Base-by-base conservation (phyloP, 1,140 invertebrate genomes). In the Scaptodrosophila lebanonensis region DNA sequence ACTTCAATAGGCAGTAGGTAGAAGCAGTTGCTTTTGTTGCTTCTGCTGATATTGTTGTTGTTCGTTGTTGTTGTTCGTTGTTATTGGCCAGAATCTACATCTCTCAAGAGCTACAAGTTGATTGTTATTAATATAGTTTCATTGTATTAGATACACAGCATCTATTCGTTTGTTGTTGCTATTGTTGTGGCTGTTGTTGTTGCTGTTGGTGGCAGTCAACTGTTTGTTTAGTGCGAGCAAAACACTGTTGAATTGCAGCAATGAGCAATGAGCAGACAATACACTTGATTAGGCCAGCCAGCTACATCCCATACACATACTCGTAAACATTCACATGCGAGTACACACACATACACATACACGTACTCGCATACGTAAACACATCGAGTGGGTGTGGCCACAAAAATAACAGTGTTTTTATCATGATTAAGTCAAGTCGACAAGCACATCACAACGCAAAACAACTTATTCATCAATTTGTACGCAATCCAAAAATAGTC, bases 401-500 rank as follows among this genome's bases (percentile, higher is more conserved):
- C 15, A 40, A 56, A 25, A 3, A 25, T 4, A 8, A 3, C 3
- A 25, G 22, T 4, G 22, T 62, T 66, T 53, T 62, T 61, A 66
- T 66, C 64, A 66, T 58, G 64, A 66, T 66, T 63, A 63, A 59
- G 64, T 48, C 22, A 47, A 63, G 63, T 63, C 59, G 60, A 65
- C 48, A 48, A 65, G 44, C 39, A 44, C 32, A 56, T 29, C 36
- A 39, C 15, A 38, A 32, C 20, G 42, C 30, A 52, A 58, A 63
- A 63, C 60, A 63, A 66, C 60, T 66, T 66, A 66, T 66, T 63
- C 64, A 66, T 66, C 64, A 66, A 66, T 66, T 66, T 66, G 64
- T 63, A 52, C 39, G 64, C 49, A 63, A 63, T 66, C 60, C 60
- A 27, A 63, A 66, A 63, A 58, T 66, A 66, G 60, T 58, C 64